Conservation (phyloP, 1,140 invertebrate genomes). For the Pseudoatta argentina region DNA sequence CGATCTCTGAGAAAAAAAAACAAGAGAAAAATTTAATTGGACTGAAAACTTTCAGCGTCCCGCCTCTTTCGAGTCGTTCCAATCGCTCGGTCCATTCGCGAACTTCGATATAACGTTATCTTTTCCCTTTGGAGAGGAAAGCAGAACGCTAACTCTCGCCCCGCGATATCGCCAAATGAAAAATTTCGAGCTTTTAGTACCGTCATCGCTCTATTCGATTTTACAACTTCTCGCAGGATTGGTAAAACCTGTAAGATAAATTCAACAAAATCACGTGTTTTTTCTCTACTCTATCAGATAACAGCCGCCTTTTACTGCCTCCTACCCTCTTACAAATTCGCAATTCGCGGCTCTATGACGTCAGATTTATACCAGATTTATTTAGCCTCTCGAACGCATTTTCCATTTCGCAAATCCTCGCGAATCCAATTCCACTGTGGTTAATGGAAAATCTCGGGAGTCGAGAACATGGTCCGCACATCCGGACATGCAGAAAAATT, state of each 20-base stretch:
- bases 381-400: constrained; percentile 64
- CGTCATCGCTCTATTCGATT: constrained; percentile 46
- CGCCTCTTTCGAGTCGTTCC: constrained; percentile 55
- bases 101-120: constrained; percentile 69
- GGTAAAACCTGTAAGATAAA: constrained; percentile 46
- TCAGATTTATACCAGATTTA: constrained; percentile 62
- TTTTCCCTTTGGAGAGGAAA: constrained; percentile 30
- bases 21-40: constrained; percentile 69
- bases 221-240: neutral
- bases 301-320: constrained; percentile 19
- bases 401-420: constrained; percentile 62
- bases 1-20: constrained; percentile 48
- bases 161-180: constrained; percentile 60
- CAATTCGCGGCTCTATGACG: constrained; percentile 33
- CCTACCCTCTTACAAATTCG: neutral
- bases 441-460: constrained; percentile 67
- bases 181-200: constrained; percentile 63
- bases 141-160: constrained; percentile 21
- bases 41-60: constrained; percentile 66
- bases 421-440: constrained; percentile 60
- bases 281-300: neutral
- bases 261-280: constrained; percentile 31
- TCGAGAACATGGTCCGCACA: constrained; percentile 49
- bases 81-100: constrained; percentile 44
- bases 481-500: constrained; percentile 53